Conservation (phyloP, 2,888 invertebrate species). For the Cheiracanthium punctorium region DNA sequence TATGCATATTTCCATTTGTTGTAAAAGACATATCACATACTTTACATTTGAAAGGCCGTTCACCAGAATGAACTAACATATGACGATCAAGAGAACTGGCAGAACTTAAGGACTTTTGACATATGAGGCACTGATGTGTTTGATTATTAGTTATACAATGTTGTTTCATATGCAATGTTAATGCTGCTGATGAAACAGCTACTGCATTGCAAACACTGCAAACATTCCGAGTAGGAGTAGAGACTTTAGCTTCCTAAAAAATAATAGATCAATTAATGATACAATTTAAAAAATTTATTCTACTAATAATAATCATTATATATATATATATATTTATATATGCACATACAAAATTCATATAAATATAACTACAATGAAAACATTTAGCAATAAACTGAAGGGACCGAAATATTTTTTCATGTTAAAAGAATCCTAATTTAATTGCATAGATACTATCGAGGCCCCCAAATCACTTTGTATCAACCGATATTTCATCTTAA, state of each 20-base stretch:
- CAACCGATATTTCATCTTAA: no score
- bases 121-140: conserved; percentile 81
- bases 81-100: conserved; percentile 87
- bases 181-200: conserved; percentile 81
- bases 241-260: conserved; percentile 36
- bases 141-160: conserved; percentile 76
- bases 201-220: conserved; percentile 83
- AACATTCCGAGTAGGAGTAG: conserved; percentile 71
- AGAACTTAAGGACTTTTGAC: conserved; percentile 84
- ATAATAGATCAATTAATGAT: no score
- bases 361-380: no score
- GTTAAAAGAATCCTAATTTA: no score
- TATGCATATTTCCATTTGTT: conserved; percentile 90
- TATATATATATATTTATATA: no score
- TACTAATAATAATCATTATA: no score
- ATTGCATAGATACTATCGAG: no score
- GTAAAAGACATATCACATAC: conserved; percentile 88
- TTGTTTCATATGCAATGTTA: conserved; percentile 82
- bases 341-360: no score
- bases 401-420: no score
- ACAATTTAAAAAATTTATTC: no score
- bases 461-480: no score
- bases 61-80: conserved; percentile 87
- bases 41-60: conserved; percentile 87
- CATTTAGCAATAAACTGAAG: no score